A percentile compares a stretch with the other conserved stretches of the same genome.
Evolutionary conservation across 2,113 vertebrate genomes (phyloP).

Genomic region (Psittacus erithacus): DNA sequence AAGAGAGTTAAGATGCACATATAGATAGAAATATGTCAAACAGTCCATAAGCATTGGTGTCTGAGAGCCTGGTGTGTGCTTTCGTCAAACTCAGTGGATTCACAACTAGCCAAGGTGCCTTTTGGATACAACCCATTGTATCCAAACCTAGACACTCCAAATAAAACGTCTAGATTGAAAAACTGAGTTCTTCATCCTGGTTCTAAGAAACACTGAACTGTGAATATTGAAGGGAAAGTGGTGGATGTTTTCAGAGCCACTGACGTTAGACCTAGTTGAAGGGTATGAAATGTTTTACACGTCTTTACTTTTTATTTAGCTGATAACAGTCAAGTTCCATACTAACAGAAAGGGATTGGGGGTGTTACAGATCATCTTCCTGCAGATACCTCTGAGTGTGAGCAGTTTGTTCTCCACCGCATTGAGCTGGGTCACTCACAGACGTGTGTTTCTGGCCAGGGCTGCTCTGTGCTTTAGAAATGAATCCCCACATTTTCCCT

Average conservation of each 20-base stretch:
- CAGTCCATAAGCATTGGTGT: fast-evolving
- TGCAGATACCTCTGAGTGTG: background rate
- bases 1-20: background rate
- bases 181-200: background rate
- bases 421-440: background rate
- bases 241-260: fast-evolving
- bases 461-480: background rate
- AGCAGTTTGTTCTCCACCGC: background rate
- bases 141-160: background rate
- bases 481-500: fast-evolving
- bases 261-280: background rate
- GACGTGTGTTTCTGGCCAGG: background rate
- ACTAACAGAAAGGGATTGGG: background rate
- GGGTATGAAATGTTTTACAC: background rate
- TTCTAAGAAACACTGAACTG: background rate
- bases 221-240: background rate
- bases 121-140: background rate
- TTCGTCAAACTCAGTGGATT: background rate
- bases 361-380: background rate
- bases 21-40: background rate
- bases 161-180: background rate
- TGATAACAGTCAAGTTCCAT: background rate
- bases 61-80: background rate
- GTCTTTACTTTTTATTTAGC: background rate
- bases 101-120: background rate